Conservation (phyloP, 1,140 invertebrate genomes). For the Argopecten irradians region DNA sequence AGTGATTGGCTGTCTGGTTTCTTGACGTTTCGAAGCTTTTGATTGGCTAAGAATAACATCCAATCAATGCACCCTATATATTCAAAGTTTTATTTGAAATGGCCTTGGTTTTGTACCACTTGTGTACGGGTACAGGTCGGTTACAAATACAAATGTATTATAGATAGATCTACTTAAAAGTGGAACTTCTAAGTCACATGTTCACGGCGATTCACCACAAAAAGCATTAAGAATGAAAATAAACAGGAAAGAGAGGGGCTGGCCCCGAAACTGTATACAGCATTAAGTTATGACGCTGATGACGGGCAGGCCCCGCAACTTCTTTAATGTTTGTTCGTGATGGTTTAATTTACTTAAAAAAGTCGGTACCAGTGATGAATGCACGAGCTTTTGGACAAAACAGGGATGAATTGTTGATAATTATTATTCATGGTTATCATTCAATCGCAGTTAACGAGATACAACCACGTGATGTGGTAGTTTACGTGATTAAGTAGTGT, state of each 20-base stretch:
- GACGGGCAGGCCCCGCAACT: neutral
- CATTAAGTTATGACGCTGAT: neutral
- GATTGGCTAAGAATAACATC: neutral
- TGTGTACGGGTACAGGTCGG: neutral
- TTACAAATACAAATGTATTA: neutral
- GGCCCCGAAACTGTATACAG: neutral
- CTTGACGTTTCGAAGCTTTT: neutral
- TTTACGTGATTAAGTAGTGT: neutral
- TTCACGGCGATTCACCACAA: neutral
- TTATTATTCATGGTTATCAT: too few species aligned
- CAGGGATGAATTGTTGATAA: too few species aligned
- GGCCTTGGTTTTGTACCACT: neutral
- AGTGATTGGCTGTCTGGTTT: neutral
- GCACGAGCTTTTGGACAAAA: too few species aligned
- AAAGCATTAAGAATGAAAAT: neutral
- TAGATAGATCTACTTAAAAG: neutral
- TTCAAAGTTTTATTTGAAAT: neutral
- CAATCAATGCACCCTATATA: neutral
- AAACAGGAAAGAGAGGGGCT: neutral
- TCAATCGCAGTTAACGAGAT: too few species aligned
- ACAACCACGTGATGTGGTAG: too few species aligned
- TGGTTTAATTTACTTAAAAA: too few species aligned
- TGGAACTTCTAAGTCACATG: too few species aligned
- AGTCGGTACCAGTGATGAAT: too few species aligned
- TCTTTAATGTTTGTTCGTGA: too few species aligned